A percentile compares a stretch with the other conserved stretches of the same genome.
These are phyloP conservation scores for Archivesica marissinica DNA, from an alignment of 1,140 invertebrate species.

Conservation along the genomic window DNA sequence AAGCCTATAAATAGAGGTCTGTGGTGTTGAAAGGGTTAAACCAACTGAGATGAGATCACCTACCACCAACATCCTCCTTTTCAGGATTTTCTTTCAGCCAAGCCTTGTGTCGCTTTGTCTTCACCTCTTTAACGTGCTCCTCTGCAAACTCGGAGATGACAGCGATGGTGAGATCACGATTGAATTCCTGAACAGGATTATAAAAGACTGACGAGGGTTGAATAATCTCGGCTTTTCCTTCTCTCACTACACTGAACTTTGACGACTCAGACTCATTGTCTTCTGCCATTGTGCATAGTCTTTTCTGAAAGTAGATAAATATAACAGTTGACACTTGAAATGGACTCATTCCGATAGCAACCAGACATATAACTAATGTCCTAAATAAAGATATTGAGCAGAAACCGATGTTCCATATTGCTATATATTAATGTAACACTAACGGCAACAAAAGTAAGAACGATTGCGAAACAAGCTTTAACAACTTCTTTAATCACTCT, in stretches of 20 bases:
- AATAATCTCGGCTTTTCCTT: slow-evolving; percentile 91
- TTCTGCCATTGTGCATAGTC: slow-evolving; percentile 1
- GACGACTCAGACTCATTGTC: neutral
- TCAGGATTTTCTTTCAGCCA: slow-evolving; percentile 20
- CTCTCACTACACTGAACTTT: slow-evolving; percentile 82
- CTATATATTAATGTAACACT: no score
- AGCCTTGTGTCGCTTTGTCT: slow-evolving; percentile 49
- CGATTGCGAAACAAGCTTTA: no score
- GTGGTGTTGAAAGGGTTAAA: no score
- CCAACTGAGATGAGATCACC: no score
- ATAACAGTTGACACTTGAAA: no score
- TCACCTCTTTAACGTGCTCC: slow-evolving; percentile 66
- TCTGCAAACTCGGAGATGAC: slow-evolving; percentile 81
- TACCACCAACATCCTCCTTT: neutral
- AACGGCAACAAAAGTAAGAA: no score
- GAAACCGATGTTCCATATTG: no score
- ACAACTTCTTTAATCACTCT: no score
- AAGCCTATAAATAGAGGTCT: no score
- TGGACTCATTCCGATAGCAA: no score
- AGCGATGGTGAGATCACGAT: slow-evolving; percentile 94
- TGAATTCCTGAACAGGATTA: slow-evolving; percentile 99
- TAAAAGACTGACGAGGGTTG: slow-evolving; percentile 92
- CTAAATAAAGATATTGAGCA: no score
- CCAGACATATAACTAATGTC: no score
- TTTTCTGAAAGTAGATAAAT: neutral